These are phyloP conservation scores for Phrynocephalus forsythii DNA, from an alignment of 2,797 vertebrate species.

Conservation along the genomic window DNA sequence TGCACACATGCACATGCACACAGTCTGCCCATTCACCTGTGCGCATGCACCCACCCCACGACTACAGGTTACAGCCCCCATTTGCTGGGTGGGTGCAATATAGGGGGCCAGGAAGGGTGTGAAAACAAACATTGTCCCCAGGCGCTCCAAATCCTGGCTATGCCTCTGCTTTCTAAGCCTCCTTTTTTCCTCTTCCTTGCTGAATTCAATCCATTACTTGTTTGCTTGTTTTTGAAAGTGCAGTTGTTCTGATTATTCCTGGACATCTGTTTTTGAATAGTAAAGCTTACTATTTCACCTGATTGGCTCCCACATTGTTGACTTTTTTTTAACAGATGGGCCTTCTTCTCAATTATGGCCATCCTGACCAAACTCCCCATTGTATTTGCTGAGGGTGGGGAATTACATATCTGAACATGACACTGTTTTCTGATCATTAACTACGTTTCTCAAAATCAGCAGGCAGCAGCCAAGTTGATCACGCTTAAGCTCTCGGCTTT, in stretches of 20 bases:
- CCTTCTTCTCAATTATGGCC: slow-evolving; percentile 41
- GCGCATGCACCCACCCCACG: too few relatives aligned
- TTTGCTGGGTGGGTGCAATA: too few relatives aligned
- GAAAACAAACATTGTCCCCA: too few relatives aligned
- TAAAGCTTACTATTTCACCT: neutral
- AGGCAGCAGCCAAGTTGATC: slow-evolving; percentile 23
- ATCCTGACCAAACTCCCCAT: neutral
- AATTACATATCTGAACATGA: slow-evolving; percentile 10
- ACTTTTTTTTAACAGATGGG: slow-evolving; percentile 44
- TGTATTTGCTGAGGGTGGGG: slow-evolving; percentile 18
- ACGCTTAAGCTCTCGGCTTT: slow-evolving; percentile 1
- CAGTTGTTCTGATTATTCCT: neutral
- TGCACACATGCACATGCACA: too few relatives aligned
- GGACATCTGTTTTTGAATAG: neutral
- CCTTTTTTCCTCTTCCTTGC: neutral
- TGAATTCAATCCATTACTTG: neutral
- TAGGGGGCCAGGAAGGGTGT: too few relatives aligned
- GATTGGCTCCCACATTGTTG: neutral
- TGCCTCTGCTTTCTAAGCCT: too few relatives aligned
- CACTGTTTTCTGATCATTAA: slow-evolving; percentile 17
- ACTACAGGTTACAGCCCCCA: too few relatives aligned
- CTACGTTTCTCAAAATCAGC: slow-evolving; percentile 41
- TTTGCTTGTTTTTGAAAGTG: neutral
- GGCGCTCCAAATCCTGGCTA: too few relatives aligned
- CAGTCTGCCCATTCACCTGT: too few relatives aligned